Evolutionary conservation across 2,113 vertebrate genomes (phyloP).

Genomic region (Notiomystis cincta): DNA sequence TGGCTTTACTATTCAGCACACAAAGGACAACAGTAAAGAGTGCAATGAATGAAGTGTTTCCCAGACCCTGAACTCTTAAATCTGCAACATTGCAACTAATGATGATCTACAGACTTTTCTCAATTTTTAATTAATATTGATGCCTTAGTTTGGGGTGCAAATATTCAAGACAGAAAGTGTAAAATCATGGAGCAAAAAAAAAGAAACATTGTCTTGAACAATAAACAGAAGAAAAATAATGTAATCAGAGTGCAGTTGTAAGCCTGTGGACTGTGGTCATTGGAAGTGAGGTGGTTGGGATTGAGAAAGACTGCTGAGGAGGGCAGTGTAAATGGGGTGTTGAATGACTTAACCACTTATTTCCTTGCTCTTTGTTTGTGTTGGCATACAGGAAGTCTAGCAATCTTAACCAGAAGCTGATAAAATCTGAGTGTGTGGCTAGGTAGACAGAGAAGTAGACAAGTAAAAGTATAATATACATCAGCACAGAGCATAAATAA

Average conservation of each 20-base stretch:
- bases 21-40: not conserved
- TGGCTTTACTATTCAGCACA: not conserved
- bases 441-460: not conserved
- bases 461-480: not conserved
- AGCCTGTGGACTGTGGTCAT: not conserved
- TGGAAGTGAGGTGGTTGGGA: not conserved
- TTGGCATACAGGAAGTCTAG: not conserved
- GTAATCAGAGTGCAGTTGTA: not conserved
- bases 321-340: not conserved
- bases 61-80: not conserved
- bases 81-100: not conserved
- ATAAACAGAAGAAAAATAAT: not conserved
- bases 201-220: not conserved
- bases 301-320: not conserved
- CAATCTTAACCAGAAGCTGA: not conserved
- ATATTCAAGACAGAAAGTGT: not conserved
- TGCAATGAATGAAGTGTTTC: not conserved
- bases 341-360: conserved; percentile 19
- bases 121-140: not conserved
- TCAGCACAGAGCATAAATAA: conserved; percentile 2
- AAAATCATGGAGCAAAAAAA: not conserved
- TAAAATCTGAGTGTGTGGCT: not conserved
- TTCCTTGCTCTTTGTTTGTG: conserved; percentile 8
- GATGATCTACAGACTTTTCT: not conserved
- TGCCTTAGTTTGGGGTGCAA: not conserved